Percentiles rank a stretch among this genome's conserved stretches.
These are phyloP conservation scores for Augiades crinisus DNA, from an alignment of 2,888 invertebrate species.

Conservation along the genomic window DNA sequence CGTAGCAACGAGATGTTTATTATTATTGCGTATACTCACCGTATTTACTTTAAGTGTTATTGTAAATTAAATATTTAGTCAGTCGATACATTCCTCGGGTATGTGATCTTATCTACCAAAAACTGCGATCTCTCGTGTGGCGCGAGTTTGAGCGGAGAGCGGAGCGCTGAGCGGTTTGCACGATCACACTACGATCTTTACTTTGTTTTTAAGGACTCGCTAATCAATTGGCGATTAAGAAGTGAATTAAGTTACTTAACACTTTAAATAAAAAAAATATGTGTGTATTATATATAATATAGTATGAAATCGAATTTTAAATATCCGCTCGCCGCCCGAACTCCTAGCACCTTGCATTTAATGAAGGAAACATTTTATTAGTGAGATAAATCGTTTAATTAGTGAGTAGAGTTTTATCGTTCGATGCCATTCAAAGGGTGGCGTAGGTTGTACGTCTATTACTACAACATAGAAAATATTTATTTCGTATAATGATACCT, in stretches of 20 bases:
- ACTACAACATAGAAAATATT: background rate
- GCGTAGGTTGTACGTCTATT: background rate
- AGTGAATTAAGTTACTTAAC: background rate
- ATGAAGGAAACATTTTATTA: slow-evolving; percentile 17
- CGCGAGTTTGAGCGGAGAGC: slow-evolving; percentile 1
- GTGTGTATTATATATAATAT: background rate
- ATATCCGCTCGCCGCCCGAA: background rate
- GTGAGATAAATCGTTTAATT: slow-evolving; percentile 21
- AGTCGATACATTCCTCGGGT: slow-evolving; percentile 20
- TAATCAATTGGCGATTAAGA: too few species aligned
- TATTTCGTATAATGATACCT: background rate
- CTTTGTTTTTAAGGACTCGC: background rate
- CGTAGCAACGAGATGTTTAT: background rate
- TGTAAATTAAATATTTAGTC: slow-evolving; percentile 9
- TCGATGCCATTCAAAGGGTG: slow-evolving; percentile 12
- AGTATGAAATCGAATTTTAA: background rate
- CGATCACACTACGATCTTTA: background rate
- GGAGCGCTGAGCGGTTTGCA: background rate
- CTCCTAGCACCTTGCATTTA: slow-evolving; percentile 13
- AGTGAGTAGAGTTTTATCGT: slow-evolving; percentile 8
- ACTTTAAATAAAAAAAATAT: background rate
- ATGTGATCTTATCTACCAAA: slow-evolving; percentile 16
- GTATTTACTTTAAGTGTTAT: slow-evolving; percentile 18
- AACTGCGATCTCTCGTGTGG: slow-evolving; percentile 16
- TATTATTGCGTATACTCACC: slow-evolving; percentile 8